Conservation (phyloP, 2,888 invertebrate genomes). For the Diadegma fenestrale region DNA sequence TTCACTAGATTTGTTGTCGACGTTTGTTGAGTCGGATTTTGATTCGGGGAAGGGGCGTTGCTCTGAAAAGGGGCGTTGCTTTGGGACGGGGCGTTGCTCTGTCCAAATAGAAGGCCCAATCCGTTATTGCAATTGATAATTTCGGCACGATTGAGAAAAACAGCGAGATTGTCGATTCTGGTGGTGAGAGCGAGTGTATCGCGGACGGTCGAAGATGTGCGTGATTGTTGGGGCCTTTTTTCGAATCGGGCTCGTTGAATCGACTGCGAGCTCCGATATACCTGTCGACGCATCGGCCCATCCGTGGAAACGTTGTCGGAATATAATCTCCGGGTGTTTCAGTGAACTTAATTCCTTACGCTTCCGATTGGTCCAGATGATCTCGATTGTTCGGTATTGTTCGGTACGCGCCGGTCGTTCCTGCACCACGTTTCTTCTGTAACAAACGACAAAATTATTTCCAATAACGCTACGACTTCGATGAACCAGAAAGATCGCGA, state of each 20-base stretch:
- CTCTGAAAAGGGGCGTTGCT: no score
- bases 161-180: constrained; percentile 34
- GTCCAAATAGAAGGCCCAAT: constrained; percentile 15
- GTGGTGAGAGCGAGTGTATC: constrained; percentile 19
- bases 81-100: neutral
- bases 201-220: neutral
- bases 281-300: constrained; percentile 4
- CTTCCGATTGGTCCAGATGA: constrained; percentile 70
- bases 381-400: no score
- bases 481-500: no score
- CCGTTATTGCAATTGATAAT: constrained; percentile 3
- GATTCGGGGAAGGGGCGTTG: no score
- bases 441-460: constrained; percentile 1
- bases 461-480: neutral
- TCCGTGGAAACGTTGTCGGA: constrained; percentile 61
- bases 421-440: constrained; percentile 19
- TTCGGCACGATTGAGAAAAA: constrained; percentile 8
- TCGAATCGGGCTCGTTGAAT: constrained; percentile 14
- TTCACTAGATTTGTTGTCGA: neutral
- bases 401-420: constrained; percentile 38
- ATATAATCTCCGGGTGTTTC: constrained; percentile 71
- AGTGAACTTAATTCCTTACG: constrained; percentile 73
- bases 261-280: constrained; percentile 8
- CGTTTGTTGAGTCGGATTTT: neutral
- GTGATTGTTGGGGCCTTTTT: constrained; percentile 27